Evolutionary conservation across 2,888 invertebrate genomes (phyloP), one percentile per base, ranked within the genome.

Genomic region (Trisateles emortualis): DNA sequence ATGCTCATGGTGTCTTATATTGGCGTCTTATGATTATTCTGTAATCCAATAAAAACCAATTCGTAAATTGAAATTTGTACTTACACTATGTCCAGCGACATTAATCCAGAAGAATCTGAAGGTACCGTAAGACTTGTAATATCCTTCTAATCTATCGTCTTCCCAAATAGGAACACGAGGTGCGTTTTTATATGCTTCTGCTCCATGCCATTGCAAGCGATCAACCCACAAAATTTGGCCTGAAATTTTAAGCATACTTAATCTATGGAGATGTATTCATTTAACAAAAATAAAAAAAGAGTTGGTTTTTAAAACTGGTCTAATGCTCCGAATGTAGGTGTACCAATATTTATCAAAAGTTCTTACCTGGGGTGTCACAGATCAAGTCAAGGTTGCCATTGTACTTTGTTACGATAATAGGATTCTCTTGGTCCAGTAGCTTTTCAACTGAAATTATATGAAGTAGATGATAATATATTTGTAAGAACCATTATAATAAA

Each of bases 351-450:
- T 35, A 16, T n/a, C 26, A 13, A n/a, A n/a, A 24, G n/a, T 36
- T 38, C 48, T 10, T 93, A 94, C 97, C 97, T 64, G 96, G 94
- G 11, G 97, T 97, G 71, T 96, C 95, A 59, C 97, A 97, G 74
- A 98, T 97, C 13, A 98, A 93, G 84, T 98, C 98, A 59, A 98
- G 90, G 74, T 97, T 97, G 24, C 97, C 97, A 64, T 95, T 96
- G 77, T 96, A 95, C 13, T 97, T 95, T 26, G 94, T 94, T 0
- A 97, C 93, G 44, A 94, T 94, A 13, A 97, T 86, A 44, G 53
- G 53, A 24, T 94, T 88, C 0, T 96, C 96, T 67, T 94, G 94
- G 66, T 95, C 95, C 16, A 97, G 84, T 10, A 97, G 86, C 52
- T 90, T 86, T 76, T 96, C 95, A 74, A 97, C 97, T 95, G 84